These are phyloP conservation scores for Leptinotarsa haldemani DNA, from an alignment of 2,888 invertebrate species.

Conservation along the genomic window DNA sequence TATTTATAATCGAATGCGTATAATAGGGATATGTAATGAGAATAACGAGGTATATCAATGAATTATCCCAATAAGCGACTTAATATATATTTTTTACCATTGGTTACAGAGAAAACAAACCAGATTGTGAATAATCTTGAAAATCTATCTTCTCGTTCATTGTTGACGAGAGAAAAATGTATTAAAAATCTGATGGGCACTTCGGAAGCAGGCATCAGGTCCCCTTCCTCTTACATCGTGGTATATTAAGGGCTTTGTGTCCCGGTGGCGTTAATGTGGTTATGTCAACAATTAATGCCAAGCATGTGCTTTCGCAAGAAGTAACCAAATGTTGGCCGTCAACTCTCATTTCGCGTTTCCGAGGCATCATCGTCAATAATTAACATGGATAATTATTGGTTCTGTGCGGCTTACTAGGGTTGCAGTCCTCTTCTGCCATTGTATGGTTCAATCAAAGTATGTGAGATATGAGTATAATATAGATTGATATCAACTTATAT, in stretches of 20 bases:
- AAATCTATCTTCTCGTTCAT: too few relatives aligned
- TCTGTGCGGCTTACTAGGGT: constrained; percentile 32
- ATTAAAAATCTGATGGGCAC: constrained; percentile 31
- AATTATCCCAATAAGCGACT: too few relatives aligned
- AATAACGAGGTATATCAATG: too few relatives aligned
- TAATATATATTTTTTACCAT: too few relatives aligned
- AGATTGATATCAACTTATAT: too few relatives aligned
- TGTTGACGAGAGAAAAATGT: background rate
- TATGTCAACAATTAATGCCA: constrained; percentile 60
- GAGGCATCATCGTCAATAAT: constrained; percentile 57
- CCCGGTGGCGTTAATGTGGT: constrained; percentile 57
- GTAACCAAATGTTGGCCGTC: constrained; percentile 59
- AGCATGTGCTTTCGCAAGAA: constrained; percentile 58
- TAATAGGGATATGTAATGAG: too few relatives aligned
- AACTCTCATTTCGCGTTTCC: constrained; percentile 53
- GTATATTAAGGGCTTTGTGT: constrained; percentile 52
- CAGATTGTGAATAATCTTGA: too few relatives aligned
- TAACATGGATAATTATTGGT: constrained; percentile 51
- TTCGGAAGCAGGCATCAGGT: constrained; percentile 16
- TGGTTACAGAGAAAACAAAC: too few relatives aligned
- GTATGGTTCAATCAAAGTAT: background rate
- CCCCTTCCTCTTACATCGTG: constrained; percentile 48
- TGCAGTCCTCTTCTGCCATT: constrained; percentile 21
- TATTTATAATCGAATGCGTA: too few relatives aligned
- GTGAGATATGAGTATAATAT: background rate